Conservation (phyloP, 37 sponge, comb jelly and placozoan species). For the Eunapius fragilis region DNA sequence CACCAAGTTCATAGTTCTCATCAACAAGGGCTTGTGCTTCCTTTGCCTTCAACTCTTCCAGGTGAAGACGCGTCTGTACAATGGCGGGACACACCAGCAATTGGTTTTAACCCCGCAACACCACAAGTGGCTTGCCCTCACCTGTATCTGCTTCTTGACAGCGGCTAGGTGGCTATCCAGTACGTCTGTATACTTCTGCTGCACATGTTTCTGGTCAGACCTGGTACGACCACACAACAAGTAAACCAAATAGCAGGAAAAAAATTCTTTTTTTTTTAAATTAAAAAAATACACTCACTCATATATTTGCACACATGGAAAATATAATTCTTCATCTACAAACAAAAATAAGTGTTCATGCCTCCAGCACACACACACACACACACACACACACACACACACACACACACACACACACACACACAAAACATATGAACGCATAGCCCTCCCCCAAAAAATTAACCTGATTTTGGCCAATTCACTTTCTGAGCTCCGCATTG, state of each 20-base stretch:
- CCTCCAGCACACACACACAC: neutral
- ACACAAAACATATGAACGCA: too few relatives aligned
- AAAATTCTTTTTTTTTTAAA: neutral
- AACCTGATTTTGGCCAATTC: constrained; percentile 17
- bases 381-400: neutral
- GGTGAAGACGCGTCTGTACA: constrained; percentile 7
- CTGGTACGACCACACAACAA: neutral
- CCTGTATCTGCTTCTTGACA: neutral
- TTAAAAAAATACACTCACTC: neutral
- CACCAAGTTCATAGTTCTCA: constrained; percentile 67
- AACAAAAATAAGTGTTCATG: too few relatives aligned
- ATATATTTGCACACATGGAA: too few relatives aligned
- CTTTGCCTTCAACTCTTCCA: constrained; percentile 30
- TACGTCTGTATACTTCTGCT: neutral
- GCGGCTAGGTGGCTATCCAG: neutral
- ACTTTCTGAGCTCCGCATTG: constrained; percentile 27
- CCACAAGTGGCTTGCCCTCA: neutral
- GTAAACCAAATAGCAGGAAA: neutral
- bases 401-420: neutral
- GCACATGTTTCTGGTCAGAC: neutral
- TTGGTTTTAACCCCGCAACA: neutral
- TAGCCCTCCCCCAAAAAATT: neutral
- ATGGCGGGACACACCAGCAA: neutral
- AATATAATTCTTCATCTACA: too few relatives aligned
- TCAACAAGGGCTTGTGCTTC: constrained; percentile 46